These are phyloP conservation scores for Cyanoliseus patagonus DNA, from an alignment of 2,113 vertebrate species.

Conservation along the genomic window DNA sequence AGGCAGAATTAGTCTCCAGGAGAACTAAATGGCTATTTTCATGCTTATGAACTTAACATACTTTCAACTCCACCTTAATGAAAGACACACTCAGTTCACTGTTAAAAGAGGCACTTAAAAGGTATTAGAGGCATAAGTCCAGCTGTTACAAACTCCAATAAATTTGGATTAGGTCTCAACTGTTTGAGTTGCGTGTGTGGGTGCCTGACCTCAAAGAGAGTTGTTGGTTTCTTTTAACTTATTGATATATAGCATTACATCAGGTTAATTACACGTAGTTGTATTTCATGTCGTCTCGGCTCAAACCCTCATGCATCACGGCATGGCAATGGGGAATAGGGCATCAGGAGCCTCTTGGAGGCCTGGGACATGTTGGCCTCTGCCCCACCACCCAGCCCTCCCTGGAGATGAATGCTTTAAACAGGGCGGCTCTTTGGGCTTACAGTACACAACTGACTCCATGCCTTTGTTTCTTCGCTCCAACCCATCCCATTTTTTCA, in stretches of 20 bases:
- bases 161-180: slow-evolving; percentile 73
- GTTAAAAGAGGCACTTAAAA: slow-evolving; percentile 74
- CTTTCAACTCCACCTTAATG: slow-evolving; percentile 61
- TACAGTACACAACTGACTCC: not conserved
- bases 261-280: slow-evolving; percentile 53
- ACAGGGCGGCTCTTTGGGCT: not conserved
- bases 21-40: slow-evolving; percentile 68
- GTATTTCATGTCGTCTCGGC: slow-evolving; percentile 58
- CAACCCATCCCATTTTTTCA: not conserved
- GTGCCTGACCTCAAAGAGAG: slow-evolving; percentile 72
- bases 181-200: slow-evolving; percentile 67
- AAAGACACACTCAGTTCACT: slow-evolving; percentile 59
- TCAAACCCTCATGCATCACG: not conserved
- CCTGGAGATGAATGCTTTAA: not conserved
- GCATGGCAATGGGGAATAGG: not conserved
- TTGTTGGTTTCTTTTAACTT: slow-evolving; percentile 58
- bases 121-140: slow-evolving; percentile 70
- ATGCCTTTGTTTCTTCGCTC: not conserved
- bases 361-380: not conserved
- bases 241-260: slow-evolving; percentile 73
- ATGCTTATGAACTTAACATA: slow-evolving; percentile 67
- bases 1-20: slow-evolving; percentile 57
- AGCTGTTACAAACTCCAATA: slow-evolving; percentile 72
- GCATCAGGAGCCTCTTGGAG: not conserved
- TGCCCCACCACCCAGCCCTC: not conserved